Evolutionary conservation across 2,888 invertebrate genomes (phyloP).

Genomic region (Volucella bombylans): DNA sequence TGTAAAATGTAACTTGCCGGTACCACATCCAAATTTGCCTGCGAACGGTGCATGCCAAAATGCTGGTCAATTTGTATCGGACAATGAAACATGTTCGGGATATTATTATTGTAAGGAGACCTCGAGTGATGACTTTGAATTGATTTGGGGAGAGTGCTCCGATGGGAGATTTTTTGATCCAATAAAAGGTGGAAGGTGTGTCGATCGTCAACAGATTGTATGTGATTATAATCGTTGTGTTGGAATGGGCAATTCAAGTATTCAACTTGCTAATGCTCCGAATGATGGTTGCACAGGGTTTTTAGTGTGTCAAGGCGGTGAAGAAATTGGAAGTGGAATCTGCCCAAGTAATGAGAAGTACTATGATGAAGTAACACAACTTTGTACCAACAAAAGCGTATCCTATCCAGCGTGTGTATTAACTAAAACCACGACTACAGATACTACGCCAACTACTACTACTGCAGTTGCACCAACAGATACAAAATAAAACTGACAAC

Average conservation of each 20-base stretch:
- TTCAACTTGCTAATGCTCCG: constrained; percentile 78
- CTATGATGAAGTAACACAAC: constrained; percentile 78
- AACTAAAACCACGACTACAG: not conserved
- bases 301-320: constrained; percentile 78
- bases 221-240: constrained; percentile 78
- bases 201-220: constrained; percentile 75
- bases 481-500: no score
- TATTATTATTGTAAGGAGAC: constrained; percentile 77
- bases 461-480: not conserved
- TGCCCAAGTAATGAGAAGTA: constrained; percentile 77
- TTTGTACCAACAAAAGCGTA: constrained; percentile 76
- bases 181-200: constrained; percentile 77
- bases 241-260: constrained; percentile 75
- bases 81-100: constrained; percentile 77
- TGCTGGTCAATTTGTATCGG: constrained; percentile 77
- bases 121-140: constrained; percentile 26
- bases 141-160: constrained; percentile 76
- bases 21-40: constrained; percentile 45
- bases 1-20: constrained; percentile 73
- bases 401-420: constrained; percentile 76
- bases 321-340: constrained; percentile 75
- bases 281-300: constrained; percentile 78
- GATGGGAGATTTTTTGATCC: constrained; percentile 77
- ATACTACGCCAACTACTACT: not conserved
- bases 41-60: constrained; percentile 74